Base-by-base conservation (phyloP, 2,888 invertebrate genomes). In the Schizotus pectinicornis region DNA sequence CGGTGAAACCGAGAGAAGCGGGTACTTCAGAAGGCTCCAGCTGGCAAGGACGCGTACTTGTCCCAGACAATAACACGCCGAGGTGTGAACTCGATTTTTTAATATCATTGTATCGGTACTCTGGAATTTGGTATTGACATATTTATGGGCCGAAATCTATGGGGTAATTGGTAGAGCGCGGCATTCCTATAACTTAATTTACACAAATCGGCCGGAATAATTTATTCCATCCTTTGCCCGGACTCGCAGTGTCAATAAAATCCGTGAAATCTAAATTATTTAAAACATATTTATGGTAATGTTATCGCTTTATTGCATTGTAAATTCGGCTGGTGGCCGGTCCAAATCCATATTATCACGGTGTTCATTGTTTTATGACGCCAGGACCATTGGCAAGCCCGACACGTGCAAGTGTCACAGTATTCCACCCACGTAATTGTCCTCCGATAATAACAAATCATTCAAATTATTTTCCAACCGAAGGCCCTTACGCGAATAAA, bases 21-120 rank as follows among this genome's bases (percentile, higher is more conserved):
- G 53, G 59, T 60, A 58, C 61, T 22, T 22, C 22, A 5, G 22
- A 22, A 22, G 22, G 22, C 59, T 51, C 57, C 51, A 60, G 34
- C 34, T 37, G 46, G 60, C 69, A 67, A 69, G 69, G 68, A 66
- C 68, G 58, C 47, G 65, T 68, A 62, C 68, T 68, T 67, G 68
- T 61, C 59, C 46, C 50, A 59, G 46, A 61, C 59, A 61, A 54
- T 59, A 61, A 61, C 55, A 50, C 38, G 34, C 2, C 47, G 38
- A 59, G 54, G 59, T 56, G 62, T 62, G 62, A 59, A 43, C 59
- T 61, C 61, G 42, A 63, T 58, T 58, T 61, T 22, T 22, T 22
- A 22, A 22, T 22, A 22, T 22, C 22, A 22, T 22, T 22, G 22
- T 14, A 8, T 11, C 35, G 43, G 38, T 49, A 50, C 41, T 42